Base-by-base conservation (phyloP, 2,797 vertebrate species). In the Schizothorax lantsangensis region DNA sequence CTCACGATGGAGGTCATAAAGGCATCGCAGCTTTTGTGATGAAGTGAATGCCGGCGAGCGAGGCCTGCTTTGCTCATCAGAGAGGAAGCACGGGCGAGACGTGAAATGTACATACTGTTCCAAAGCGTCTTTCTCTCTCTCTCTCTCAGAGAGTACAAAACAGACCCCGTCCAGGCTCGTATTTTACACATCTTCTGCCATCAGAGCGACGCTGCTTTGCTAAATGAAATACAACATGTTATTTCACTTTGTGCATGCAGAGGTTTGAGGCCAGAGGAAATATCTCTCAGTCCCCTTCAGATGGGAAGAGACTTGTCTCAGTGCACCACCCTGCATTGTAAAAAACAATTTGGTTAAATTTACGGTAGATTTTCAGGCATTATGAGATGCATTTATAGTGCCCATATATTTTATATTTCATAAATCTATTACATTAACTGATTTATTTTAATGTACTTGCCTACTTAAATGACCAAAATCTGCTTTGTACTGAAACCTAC, bases 1-100 rank as follows among this genome's bases (percentile, higher is more conserved):
- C 43, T 90, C 79, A 86, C 75, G 90, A 84, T 82, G 85, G 75
- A 87, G 85, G 79, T 85, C 86, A 80, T 45, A 89, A 87, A 86
- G 75, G 52, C 59, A 2, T 52, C 14, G 36, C 30, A 49, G 59
- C 62, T 86, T 82, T 84, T 88, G 89, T 90, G 92, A 91, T 90
- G 89, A 91, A 89, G 80, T 88, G 68, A 85, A 85, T 77, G 83
- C 59, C 26, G 52, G 45, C 57, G 75, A 54, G 74, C 57, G 83
- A 88, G 90, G 73, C 84, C 88, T 89, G 72, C 73, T 68, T 88
- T 91, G 88, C 90, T 88, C 85, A 86, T 87, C 89, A 87, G 73
- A 62, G 86, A 84, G 77, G 69, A 79, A 45, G 77, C 17, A 82
- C 23, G 47, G 36, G 84, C 69, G 43, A 85, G 88, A 86, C 71